Evolutionary conservation across 2,113 vertebrate genomes (phyloP).

Genomic region (Corvus hawaiiensis): DNA sequence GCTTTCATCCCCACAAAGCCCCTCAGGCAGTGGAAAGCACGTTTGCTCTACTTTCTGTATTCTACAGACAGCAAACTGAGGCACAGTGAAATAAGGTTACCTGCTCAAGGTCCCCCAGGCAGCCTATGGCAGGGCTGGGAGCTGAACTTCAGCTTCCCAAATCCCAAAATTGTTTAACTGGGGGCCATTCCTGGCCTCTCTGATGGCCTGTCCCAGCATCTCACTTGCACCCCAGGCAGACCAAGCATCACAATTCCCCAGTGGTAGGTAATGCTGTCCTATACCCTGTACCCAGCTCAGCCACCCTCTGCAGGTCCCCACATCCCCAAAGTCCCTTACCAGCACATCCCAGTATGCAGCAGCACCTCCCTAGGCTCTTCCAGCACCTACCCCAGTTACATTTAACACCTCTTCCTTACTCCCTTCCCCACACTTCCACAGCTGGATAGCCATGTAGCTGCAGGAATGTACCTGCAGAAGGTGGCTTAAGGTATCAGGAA

Average conservation of each 20-base stretch:
- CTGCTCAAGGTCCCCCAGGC: not conserved
- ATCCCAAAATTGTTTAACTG: not conserved
- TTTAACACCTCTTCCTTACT: not conserved
- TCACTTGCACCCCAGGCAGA: not conserved
- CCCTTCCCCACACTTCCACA: not conserved
- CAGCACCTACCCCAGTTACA: not conserved
- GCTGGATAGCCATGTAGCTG: accelerated
- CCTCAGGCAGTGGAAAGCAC: accelerated
- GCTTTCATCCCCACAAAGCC: not conserved
- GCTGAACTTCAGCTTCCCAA: not conserved
- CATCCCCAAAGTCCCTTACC: not conserved
- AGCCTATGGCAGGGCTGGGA: not conserved
- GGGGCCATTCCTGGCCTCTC: not conserved
- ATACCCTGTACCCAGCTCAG: not conserved
- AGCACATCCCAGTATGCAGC: not conserved
- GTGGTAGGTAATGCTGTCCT: accelerated
- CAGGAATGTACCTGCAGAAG: not conserved
- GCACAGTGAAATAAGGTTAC: not conserved
- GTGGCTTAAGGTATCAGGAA: not conserved
- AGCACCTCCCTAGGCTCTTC: not conserved
- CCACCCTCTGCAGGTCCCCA: not conserved
- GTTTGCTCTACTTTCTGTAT: accelerated
- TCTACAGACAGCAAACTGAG: not conserved
- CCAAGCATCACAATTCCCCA: accelerated
- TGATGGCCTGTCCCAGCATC: not conserved